A percentile compares a stretch with the other conserved stretches of the same genome.
Conservation (phyloP, 2,888 invertebrate genomes). For the Cyaniris semiargus region DNA sequence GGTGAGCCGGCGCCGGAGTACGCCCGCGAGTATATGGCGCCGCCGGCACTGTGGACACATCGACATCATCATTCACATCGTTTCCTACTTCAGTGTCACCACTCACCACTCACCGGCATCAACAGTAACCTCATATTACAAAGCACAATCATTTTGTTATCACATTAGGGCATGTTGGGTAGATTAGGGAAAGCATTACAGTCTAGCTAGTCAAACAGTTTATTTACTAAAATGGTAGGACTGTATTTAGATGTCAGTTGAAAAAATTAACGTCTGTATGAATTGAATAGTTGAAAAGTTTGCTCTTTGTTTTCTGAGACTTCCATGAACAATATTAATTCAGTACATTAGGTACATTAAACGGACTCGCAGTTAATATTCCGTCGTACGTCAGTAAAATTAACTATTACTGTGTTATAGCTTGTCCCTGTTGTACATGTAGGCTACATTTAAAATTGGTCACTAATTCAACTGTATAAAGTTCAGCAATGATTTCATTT, state of each 20-base stretch:
- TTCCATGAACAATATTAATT: neutral
- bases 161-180: too few relatives aligned
- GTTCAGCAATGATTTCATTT: conserved; percentile 10
- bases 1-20: conserved; percentile 57
- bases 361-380: neutral
- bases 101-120: neutral
- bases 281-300: too few relatives aligned
- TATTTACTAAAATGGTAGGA: too few relatives aligned
- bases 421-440: neutral
- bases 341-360: neutral
- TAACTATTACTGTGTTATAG: neutral
- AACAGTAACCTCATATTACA: too few relatives aligned
- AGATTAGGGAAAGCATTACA: too few relatives aligned
- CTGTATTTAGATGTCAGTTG: too few relatives aligned
- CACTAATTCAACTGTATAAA: neutral
- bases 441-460: neutral
- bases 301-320: too few relatives aligned
- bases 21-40: conserved; percentile 57
- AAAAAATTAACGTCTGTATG: too few relatives aligned
- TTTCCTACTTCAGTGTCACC: neutral
- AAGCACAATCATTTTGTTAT: too few relatives aligned
- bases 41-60: conserved; percentile 43
- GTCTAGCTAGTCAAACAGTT: too few relatives aligned
- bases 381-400: neutral
- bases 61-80: neutral